Percentiles rank a stretch among this genome's conserved stretches.
phyloP scores from a whole-genome alignment of 2,113 vertebrate genomes.

The Pica pica region DNA sequence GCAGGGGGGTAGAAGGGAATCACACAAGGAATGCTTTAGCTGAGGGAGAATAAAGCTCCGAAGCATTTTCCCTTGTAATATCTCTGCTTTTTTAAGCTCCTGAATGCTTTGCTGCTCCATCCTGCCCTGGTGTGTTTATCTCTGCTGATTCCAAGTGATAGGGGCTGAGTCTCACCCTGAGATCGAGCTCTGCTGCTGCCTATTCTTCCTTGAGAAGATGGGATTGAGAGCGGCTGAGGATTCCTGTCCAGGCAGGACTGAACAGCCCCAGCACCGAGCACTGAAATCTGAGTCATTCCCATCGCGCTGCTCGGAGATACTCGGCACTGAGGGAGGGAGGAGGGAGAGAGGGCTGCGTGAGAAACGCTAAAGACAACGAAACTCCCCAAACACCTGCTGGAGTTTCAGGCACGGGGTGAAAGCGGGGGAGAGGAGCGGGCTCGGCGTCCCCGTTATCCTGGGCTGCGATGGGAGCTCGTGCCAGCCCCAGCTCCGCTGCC shows the following conservation, averaged over 20 bases:
- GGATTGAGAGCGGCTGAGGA: constrained; percentile 4
- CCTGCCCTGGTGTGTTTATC: background rate
- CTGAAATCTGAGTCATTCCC: constrained; percentile 45
- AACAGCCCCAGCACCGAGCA: background rate
- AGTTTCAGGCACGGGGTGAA: background rate
- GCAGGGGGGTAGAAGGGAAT: background rate
- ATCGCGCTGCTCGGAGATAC: background rate
- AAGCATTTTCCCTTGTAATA: background rate
- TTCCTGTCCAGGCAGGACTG: constrained; percentile 61
- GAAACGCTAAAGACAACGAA: constrained; percentile 33
- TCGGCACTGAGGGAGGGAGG: background rate
- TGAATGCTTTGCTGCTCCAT: background rate
- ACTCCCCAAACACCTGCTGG: background rate
- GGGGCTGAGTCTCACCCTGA: background rate
- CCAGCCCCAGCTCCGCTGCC: background rate
- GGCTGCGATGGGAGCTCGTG: rapidly evolving
- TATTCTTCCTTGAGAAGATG: background rate
- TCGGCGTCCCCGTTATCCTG: background rate
- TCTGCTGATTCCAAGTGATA: background rate
- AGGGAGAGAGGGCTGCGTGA: constrained; percentile 17
- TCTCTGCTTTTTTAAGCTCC: background rate
- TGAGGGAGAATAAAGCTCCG: background rate
- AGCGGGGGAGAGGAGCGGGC: background rate
- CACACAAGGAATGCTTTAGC: background rate
- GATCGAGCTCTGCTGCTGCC: background rate